A percentile compares a stretch with the other conserved stretches of the same genome.
These are phyloP conservation scores for Iguana delicatissima DNA, from an alignment of 2,797 vertebrate species.

Conservation along the genomic window DNA sequence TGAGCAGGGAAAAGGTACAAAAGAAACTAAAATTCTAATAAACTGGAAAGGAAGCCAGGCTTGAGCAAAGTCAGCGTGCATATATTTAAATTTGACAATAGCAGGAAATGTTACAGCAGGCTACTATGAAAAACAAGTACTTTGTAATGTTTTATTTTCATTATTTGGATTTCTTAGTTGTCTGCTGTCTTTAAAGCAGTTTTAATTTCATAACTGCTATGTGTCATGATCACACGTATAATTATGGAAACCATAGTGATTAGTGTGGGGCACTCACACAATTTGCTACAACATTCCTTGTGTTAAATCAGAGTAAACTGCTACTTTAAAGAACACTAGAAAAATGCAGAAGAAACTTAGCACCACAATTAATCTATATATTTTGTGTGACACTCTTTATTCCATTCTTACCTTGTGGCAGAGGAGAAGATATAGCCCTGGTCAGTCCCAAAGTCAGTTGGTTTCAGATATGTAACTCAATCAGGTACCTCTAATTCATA, in stretches of 20 bases:
- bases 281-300: not conserved
- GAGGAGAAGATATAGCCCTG: not conserved
- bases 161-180: not conserved
- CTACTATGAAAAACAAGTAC: not conserved
- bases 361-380: not conserved
- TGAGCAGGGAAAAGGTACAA: not conserved
- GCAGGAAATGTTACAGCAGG: not conserved
- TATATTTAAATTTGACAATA: not conserved
- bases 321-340: not conserved
- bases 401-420: not conserved
- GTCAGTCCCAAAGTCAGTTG: not conserved
- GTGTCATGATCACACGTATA: not conserved
- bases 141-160: no score
- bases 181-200: not conserved
- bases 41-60: not conserved
- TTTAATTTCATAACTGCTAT: not conserved
- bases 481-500: not conserved
- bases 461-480: not conserved
- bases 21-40: not conserved
- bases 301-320: not conserved
- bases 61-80: not conserved
- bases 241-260: not conserved
- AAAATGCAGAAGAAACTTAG: not conserved
- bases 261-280: not conserved
- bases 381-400: not conserved